Evolutionary conservation across 2,113 vertebrate genomes (phyloP), one percentile per base, ranked within the genome.

Genomic region (Cynoglossus semilaevis): DNA sequence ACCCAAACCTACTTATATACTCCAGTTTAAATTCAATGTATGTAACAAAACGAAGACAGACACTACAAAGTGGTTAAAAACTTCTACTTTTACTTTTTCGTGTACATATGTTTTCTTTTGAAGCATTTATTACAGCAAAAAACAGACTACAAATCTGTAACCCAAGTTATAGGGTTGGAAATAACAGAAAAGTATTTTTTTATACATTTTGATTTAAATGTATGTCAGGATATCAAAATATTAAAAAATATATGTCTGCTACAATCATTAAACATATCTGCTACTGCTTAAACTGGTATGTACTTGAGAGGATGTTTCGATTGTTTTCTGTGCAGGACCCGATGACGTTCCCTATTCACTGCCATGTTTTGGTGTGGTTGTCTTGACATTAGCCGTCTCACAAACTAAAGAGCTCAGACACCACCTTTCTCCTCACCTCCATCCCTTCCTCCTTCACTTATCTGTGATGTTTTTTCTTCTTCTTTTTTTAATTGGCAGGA

Each of bases 31-130:
- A 70, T 74, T 73, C 34, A 63, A 2, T 22, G 29, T 55, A 43
- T 44, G 9, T 63, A 46, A 4, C 60, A 29, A 34, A 5, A 36
- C 65, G 85, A 85, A 86, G 84, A 59, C 77, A 37, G 43, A 83
- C 72, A 69, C 75, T 65, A 78, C 58, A 77, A 80, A 84, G 84
- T 86, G 79, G 79, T 86, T 86, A 85, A 74, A 89, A 89, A 83
- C 66, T 15, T 87, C 71, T 87, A 87, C 67, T 63, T 89, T 92
- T 91, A 88, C 86, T 90, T 75, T 74, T 72, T 70, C 42, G 72
- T 80, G 79, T 42, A 57, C 69, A 48, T 74, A 72, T 60, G 10
- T 49, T 80, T 85, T 68, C 67, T 73, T 77, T 59, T 68, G 65
- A 80, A 86, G 76, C 74, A 75, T 79, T 81, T 75, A 63, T 63